Evolutionary conservation across 2,797 vertebrate species (phyloP).

Genomic region (Arnoldichthys spilopterus): DNA sequence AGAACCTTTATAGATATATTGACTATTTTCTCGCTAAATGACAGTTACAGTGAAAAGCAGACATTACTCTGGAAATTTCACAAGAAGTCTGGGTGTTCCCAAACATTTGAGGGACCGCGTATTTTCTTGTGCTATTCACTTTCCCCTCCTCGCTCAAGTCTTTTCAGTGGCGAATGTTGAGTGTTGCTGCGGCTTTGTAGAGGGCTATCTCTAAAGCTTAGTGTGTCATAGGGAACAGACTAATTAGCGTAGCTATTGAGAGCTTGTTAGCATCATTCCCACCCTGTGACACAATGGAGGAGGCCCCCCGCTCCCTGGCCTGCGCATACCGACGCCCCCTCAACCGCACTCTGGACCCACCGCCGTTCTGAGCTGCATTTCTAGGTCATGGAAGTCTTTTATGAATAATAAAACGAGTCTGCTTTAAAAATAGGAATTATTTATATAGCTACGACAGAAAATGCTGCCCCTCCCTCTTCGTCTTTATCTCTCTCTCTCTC

Average conservation of each 20-base stretch:
- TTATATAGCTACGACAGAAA: conserved; percentile 66
- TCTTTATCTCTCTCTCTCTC: conserved; percentile 5
- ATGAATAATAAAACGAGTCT: conserved; percentile 79
- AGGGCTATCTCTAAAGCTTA: conserved; percentile 18
- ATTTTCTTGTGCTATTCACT: background rate
- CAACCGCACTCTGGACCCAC: conserved; percentile 34
- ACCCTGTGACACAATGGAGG: conserved; percentile 54
- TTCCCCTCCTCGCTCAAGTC: background rate
- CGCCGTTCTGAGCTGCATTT: conserved; percentile 53
- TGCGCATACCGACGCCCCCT: conserved; percentile 37
- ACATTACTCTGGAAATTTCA: background rate
- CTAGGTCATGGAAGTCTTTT: conserved; percentile 75
- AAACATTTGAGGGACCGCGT: background rate
- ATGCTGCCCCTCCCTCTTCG: conserved; percentile 12
- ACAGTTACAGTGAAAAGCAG: background rate
- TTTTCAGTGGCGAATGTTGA: background rate
- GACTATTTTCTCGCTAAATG: too few species aligned
- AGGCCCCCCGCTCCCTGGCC: conserved; percentile 41
- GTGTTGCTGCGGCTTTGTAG: background rate
- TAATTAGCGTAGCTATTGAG: conserved; percentile 43
- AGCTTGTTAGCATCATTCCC: conserved; percentile 55
- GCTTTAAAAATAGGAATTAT: conserved; percentile 75
- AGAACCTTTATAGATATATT: too few species aligned
- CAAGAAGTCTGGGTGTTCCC: background rate
- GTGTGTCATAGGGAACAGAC: conserved; percentile 2